These are phyloP conservation scores for Austrolebias charrua DNA, from an alignment of 2,797 vertebrate genomes.

Conservation along the genomic window DNA sequence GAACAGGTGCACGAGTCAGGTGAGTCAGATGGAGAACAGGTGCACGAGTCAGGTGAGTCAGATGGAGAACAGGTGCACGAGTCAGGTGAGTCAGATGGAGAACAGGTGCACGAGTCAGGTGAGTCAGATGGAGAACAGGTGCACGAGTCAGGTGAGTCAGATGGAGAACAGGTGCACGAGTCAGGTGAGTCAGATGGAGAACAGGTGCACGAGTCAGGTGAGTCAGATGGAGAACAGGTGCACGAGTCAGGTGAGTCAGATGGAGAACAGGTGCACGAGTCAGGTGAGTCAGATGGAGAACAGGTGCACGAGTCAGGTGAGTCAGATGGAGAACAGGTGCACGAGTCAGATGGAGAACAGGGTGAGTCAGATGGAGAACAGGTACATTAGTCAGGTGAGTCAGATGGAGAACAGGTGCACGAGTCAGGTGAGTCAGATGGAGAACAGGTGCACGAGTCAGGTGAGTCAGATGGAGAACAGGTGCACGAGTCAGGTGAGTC, in stretches of 20 bases:
- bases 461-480: too few species aligned
- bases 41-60: neutral
- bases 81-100: conserved; percentile 58
- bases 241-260: neutral
- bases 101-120: neutral
- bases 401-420: conserved; percentile 50
- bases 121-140: neutral
- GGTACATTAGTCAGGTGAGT: too few species aligned
- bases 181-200: conserved; percentile 57
- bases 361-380: too few species aligned
- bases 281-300: conserved; percentile 58
- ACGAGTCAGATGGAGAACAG: neutral
- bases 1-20: neutral
- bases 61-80: too few species aligned
- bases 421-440: neutral
- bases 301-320: neutral
- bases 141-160: neutral
- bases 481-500: too few species aligned
- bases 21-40: neutral
- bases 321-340: neutral
- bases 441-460: neutral
- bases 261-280: too few species aligned
- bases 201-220: neutral
- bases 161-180: too few species aligned
- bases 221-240: neutral